Base-by-base conservation (phyloP, 2,888 invertebrate genomes). In the Masnerella sp. region DNA sequence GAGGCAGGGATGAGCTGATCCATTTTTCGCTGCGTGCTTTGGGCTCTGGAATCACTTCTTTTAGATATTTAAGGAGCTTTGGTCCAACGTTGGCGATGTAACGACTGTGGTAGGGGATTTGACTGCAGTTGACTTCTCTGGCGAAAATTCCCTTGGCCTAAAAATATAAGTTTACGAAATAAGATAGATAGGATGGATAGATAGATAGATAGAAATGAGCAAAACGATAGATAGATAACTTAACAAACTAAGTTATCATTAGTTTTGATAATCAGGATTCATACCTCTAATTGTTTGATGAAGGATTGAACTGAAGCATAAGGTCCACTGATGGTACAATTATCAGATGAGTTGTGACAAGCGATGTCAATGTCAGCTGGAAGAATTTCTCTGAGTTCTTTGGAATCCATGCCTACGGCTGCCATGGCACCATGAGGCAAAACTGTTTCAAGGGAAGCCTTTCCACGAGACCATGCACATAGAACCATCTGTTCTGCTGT, bases 311-410 rank as follows among this genome's bases (percentile, higher is more conserved):
- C 91, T 42, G 90, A 89, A 2, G 92, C 92, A 28, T 91, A 90
- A 0, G 95, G 95, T 0, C 97, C 98, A 0, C 97, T 96, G 78
- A 98, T 93, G n/a, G 96, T 97, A 56, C 95, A 93, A 42, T 94
- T 96, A 80, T 95, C 94, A 0, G 91, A 90, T 0, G 94, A 92
- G 83, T 98, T 97, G 88, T 95, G 96, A 82, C 96, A 97, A 0
- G 97, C 95, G 1, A 96, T 92, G 79, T 93, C 94, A 32, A 97
- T 93, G 42, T 93, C 93, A 1, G 91, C 88, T 0, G 96, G 95
- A 62, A 94, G 90, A 77, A 93, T 88, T 32, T 89, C 81, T 79
- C 92, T 92, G 12, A 93, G 87, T 75, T 91, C 89, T 36, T 88
- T 88, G 74, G 90, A 91, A 0, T 92, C 90, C 36, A 92, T 83